phyloP scores from a whole-genome alignment of 2,888 invertebrate genomes.

The Lamellibrachia satsuma region DNA sequence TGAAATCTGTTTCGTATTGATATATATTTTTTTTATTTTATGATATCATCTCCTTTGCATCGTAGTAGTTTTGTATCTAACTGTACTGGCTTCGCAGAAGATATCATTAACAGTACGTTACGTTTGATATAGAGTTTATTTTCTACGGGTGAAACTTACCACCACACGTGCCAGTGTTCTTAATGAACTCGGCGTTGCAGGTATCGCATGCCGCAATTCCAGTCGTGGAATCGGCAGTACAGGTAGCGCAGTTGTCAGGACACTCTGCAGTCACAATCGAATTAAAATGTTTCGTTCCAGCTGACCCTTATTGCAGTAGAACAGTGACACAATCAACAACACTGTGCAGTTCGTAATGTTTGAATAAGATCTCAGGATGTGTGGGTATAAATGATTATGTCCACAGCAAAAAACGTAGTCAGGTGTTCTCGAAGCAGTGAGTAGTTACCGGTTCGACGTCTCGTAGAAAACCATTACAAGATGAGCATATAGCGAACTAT shows the following conservation, averaged over 20 bases:
- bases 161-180: not conserved
- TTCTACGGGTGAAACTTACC: not conserved
- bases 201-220: not conserved
- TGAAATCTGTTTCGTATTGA: not conserved
- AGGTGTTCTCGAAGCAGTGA: too few relatives aligned
- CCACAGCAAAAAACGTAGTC: too few relatives aligned
- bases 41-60: not conserved
- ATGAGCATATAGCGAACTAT: too few relatives aligned
- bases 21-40: not conserved
- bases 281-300: not conserved
- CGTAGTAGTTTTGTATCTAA: not conserved
- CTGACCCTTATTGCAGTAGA: not conserved
- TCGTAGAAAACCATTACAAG: too few relatives aligned
- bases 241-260: not conserved
- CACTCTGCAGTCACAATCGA: not conserved
- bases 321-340: not conserved
- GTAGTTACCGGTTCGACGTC: too few relatives aligned
- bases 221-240: constrained; percentile 10
- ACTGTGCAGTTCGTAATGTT: not conserved
- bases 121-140: not conserved
- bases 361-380: not conserved
- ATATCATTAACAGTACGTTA: not conserved
- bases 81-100: not conserved
- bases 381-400: too few relatives aligned
- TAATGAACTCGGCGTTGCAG: not conserved